Evolutionary conservation across 2,888 invertebrate genomes (phyloP), one percentile per base, ranked within the genome.

Genomic region (Drosophila rubida): DNA sequence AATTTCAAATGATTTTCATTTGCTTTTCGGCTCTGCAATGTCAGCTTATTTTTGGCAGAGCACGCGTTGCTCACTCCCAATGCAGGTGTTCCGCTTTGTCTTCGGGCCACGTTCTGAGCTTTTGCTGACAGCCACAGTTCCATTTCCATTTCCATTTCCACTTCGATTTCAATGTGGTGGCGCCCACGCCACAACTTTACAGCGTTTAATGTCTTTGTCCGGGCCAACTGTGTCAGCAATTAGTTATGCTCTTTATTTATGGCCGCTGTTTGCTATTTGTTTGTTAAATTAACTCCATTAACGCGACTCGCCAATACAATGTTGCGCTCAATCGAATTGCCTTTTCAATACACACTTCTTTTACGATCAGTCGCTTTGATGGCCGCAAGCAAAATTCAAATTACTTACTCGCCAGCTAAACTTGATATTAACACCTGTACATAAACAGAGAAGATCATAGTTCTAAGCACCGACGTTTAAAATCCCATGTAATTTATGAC

Each of bases 191-290:
- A 71, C 58, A 35, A 57, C 58, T 19, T 19, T 19, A 19, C 2
- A 1, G 3, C 66, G 49, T 69, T 72, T 78, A 82, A 66, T 79
- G 75, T 75, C 64, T 72, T 85, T 81, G 80, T 84, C 83, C 69
- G 62, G 62, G 70, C 80, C 70, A 80, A 85, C 86, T 82, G 83
- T 85, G 82, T 85, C 82, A 86, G 86, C 82, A 86, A 82, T 82
- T 85, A 85, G 86, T 82, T 85, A 64, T 69, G 76, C 67, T 65
- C 70, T 68, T 82, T 86, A 82, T 82, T 82, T 86, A 82, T 86
- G 78, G 67, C 41, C 66, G 54, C 76, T 62, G 75, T 76, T 79
- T 64, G 71, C 74, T 60, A 71, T 77, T 80, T 70, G 75, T 78
- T 69, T 78, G 86, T 73, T 80, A 75, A 85, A 82, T 82, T 78